A percentile compares a stretch with the other conserved stretches of the same genome.
These are phyloP conservation scores for Elachura formosa DNA, from an alignment of 2,113 vertebrate genomes.

Conservation along the genomic window DNA sequence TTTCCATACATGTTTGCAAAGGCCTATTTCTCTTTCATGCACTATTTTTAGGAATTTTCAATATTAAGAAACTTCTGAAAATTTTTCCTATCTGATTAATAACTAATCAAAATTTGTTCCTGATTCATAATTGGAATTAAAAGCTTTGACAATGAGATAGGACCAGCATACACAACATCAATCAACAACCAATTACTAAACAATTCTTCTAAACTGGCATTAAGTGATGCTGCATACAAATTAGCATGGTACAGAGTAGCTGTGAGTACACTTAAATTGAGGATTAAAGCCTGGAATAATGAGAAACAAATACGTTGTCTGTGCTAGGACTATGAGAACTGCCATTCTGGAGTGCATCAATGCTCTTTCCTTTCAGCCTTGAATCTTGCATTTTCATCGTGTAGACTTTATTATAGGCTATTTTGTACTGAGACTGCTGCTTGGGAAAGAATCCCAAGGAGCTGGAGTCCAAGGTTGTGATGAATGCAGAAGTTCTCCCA, in stretches of 20 bases:
- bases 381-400: not conserved
- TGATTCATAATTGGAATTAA: not conserved
- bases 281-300: not conserved
- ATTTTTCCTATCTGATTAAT: not conserved
- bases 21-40: not conserved
- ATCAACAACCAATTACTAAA: not conserved
- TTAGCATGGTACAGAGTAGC: not conserved
- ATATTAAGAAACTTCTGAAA: not conserved
- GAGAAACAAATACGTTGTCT: not conserved
- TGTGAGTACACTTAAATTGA: not conserved
- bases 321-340: not conserved
- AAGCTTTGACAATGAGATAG: not conserved
- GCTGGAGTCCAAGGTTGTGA: not conserved
- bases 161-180: not conserved
- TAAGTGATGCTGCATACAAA: not conserved
- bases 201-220: not conserved
- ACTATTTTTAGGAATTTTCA: not conserved
- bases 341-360: not conserved
- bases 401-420: not conserved
- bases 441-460: not conserved
- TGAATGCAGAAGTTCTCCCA: not conserved
- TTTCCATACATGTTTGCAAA: not conserved
- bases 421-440: not conserved
- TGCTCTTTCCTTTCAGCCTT: not conserved
- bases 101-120: not conserved